These are phyloP conservation scores for Pyrocoelia pectoralis DNA, from an alignment of 2,888 invertebrate genomes.

Conservation along the genomic window DNA sequence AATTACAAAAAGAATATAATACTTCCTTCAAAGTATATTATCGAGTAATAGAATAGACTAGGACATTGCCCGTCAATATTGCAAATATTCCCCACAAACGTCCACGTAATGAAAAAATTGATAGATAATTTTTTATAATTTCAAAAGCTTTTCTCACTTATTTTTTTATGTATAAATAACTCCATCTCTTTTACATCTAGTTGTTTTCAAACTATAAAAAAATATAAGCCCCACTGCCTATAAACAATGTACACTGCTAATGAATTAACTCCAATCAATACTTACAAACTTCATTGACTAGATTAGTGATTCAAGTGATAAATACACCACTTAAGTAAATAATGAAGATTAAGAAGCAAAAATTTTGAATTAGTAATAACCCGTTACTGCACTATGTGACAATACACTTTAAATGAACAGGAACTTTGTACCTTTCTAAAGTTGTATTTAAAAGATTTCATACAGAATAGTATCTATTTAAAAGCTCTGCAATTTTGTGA, in stretches of 20 bases:
- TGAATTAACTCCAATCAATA: neutral
- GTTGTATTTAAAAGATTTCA: neutral
- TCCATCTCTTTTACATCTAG: too few relatives aligned
- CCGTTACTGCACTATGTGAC: neutral
- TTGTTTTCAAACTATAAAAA: too few relatives aligned
- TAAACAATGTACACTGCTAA: neutral
- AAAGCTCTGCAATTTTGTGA: constrained; percentile 17
- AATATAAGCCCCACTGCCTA: too few relatives aligned
- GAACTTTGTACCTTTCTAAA: constrained; percentile 6
- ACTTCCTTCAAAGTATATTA: neutral
- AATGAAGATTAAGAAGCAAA: neutral
- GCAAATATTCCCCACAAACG: too few relatives aligned
- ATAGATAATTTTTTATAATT: too few relatives aligned
- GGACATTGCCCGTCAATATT: neutral
- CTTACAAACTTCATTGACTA: neutral
- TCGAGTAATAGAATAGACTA: neutral
- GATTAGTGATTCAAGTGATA: neutral
- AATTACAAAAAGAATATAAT: neutral
- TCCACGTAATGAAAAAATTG: too few relatives aligned
- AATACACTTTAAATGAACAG: constrained; percentile 7
- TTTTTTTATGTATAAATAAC: too few relatives aligned
- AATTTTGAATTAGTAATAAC: neutral
- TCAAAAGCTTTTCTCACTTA: too few relatives aligned
- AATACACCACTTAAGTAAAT: neutral
- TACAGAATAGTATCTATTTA: neutral